Evolutionary conservation across 2,113 vertebrate species (phyloP), one percentile per base, ranked within the genome.

Genomic region (Rattus norvegicus): DNA sequence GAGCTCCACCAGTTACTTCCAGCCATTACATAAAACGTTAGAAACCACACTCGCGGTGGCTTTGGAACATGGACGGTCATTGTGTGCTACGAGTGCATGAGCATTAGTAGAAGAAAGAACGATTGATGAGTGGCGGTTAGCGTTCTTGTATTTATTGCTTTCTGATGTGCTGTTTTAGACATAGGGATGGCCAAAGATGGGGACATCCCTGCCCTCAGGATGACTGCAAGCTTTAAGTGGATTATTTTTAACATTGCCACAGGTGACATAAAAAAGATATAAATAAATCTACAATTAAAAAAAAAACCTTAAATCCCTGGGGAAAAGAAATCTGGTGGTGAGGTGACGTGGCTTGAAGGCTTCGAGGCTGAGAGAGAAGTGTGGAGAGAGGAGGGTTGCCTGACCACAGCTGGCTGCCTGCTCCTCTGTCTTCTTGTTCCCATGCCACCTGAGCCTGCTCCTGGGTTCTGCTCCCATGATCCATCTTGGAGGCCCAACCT

Each of bases 61-160:
- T 94, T 67, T 0, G 52, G 36, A 49, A 88, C 67, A 19, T n/a
- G 3, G 19, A 1, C 56, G 75, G 72, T 75, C 33, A 52, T 85
- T 85, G 11, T 22, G 26, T 52, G 52, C 43, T 54, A 33, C 36
- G 63, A 17, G 39, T 91, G 70, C 56, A 72, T 77, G 28, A 76
- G 85, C 22, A 1, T 11, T 91, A 10, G 56, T n/a, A 84, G 87
- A 85, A 54, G 28, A 76, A 47, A 69, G 7, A 20, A 70, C 36
- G 63, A n/a, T 49, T 56, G 77, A 52, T 86, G 4, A 59, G 13
- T 92, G 65, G 63, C 12, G 28, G 63, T 85, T 84, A 61, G 20
- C 88, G 43, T 54, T 80, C 59, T 63, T 86, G 77, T 67, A 91
- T 69, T 90, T 83, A 76, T 63, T 77, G 75, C 7, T 92, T 87